Conservation (phyloP, 2,113 vertebrate genomes). For the Galemys pyrenaicus region DNA sequence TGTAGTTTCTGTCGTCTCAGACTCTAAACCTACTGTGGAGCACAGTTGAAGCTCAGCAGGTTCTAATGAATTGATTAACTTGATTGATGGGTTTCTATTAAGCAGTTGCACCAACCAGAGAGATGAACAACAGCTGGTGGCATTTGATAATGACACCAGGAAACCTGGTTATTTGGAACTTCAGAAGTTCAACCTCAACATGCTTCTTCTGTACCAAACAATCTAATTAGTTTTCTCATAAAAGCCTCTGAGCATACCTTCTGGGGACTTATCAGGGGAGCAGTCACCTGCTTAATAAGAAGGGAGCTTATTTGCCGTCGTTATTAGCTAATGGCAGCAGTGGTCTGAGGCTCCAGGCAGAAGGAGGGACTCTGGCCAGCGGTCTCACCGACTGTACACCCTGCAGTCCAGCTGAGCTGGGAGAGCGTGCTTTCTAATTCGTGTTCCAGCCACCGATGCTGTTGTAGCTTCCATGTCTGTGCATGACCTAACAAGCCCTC, state of each 20-base stretch:
- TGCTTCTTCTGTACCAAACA: neutral
- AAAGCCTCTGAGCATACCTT: neutral
- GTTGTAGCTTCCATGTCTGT: neutral
- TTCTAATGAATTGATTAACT: neutral
- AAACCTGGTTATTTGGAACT: neutral
- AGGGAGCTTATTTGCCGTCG: neutral
- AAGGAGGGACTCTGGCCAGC: neutral
- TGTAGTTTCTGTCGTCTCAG: neutral
- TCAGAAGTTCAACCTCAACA: neutral
- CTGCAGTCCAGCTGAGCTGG: neutral
- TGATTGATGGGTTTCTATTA: neutral
- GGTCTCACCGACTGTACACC: accelerated
- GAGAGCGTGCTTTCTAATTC: neutral
- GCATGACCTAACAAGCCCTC: accelerated
- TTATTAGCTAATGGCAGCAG: neutral
- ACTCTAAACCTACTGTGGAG: neutral
- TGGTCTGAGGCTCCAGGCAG: neutral
- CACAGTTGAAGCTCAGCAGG: neutral
- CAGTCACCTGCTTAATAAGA: neutral
- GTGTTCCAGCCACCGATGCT: no score
- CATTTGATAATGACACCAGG: neutral
- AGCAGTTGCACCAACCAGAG: neutral
- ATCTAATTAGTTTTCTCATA: constrained; percentile 3
- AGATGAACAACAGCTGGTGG: neutral
- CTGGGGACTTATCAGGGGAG: neutral